phyloP scores from a whole-genome alignment of 2,888 invertebrate genomes.

The Allygus modestus region DNA sequence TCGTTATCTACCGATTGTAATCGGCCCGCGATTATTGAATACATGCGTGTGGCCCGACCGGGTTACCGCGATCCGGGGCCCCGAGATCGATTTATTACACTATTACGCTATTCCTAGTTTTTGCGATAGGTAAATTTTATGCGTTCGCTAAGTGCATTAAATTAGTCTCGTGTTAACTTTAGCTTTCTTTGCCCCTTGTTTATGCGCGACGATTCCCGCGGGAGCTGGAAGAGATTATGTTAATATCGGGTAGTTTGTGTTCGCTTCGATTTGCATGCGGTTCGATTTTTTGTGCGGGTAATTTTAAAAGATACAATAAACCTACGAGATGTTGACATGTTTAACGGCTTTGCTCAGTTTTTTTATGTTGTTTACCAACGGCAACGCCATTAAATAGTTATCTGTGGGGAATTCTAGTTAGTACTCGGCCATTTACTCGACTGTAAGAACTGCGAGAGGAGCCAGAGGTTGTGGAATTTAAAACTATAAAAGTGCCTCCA shows the following conservation, averaged over 20 bases:
- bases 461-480: no score
- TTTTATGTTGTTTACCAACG: no score
- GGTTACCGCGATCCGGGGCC: not conserved
- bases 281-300: not conserved
- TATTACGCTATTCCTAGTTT: slow-evolving; percentile 16
- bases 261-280: not conserved
- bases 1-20: slow-evolving; percentile 31
- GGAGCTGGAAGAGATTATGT: slow-evolving; percentile 4
- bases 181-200: slow-evolving; percentile 8
- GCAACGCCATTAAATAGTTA: no score
- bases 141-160: slow-evolving; percentile 20
- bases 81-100: not conserved
- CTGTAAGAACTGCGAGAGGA: no score
- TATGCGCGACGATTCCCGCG: not conserved
- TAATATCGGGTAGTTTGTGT: slow-evolving; percentile 4
- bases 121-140: slow-evolving; percentile 15
- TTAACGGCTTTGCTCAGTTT: no score
- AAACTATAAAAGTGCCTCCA: no score
- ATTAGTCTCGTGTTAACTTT: slow-evolving; percentile 21
- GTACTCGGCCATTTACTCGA: no score
- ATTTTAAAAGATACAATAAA: no score
- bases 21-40: slow-evolving; percentile 21
- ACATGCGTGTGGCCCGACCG: slow-evolving; percentile 28
- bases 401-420: no score
- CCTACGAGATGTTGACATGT: no score